phyloP scores from a whole-genome alignment of 1,140 invertebrate species.

The Idris sp. region DNA sequence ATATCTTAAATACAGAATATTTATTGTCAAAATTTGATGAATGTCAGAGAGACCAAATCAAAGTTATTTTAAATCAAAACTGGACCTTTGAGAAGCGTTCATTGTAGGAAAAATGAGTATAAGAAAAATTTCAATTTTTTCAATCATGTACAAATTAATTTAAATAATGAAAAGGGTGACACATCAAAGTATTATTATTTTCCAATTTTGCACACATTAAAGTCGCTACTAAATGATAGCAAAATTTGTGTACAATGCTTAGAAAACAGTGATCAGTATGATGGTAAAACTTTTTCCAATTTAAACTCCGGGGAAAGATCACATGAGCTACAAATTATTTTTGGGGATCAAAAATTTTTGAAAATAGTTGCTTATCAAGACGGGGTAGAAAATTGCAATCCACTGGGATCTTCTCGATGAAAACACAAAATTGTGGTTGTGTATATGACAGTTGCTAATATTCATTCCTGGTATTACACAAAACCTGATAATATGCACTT shows the following conservation, averaged over 20 bases:
- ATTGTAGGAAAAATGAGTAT: slow-evolving; percentile 24
- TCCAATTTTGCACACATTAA: no score
- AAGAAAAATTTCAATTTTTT: slow-evolving; percentile 20
- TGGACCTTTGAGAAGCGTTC: slow-evolving; percentile 30
- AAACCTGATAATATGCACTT: slow-evolving; percentile 35
- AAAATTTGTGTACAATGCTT: slow-evolving; percentile 8
- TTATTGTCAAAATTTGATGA: slow-evolving; percentile 31
- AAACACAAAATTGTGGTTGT: slow-evolving; percentile 36
- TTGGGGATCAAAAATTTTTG: slow-evolving; percentile 8
- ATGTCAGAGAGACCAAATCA: slow-evolving; percentile 14
- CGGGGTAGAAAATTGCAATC: slow-evolving; percentile 49
- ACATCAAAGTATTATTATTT: neutral
- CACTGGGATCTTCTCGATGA: slow-evolving; percentile 10
- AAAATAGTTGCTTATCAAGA: slow-evolving; percentile 32
- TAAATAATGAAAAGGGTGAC: slow-evolving; percentile 22
- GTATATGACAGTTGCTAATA: slow-evolving; percentile 43
- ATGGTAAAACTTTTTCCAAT: slow-evolving; percentile 28
- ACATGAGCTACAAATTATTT: slow-evolving; percentile 9
- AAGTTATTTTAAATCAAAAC: slow-evolving; percentile 39
- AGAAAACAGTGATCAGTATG: neutral
- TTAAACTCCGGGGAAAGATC: slow-evolving; percentile 14
- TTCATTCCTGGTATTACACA: slow-evolving; percentile 31
- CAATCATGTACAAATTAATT: slow-evolving; percentile 6
- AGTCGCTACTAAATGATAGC: no score
- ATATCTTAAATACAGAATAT: slow-evolving; percentile 41